Evolutionary conservation across 2,113 vertebrate genomes (phyloP), one percentile per base, ranked within the genome.

Genomic region (Paralichthys olivaceus): DNA sequence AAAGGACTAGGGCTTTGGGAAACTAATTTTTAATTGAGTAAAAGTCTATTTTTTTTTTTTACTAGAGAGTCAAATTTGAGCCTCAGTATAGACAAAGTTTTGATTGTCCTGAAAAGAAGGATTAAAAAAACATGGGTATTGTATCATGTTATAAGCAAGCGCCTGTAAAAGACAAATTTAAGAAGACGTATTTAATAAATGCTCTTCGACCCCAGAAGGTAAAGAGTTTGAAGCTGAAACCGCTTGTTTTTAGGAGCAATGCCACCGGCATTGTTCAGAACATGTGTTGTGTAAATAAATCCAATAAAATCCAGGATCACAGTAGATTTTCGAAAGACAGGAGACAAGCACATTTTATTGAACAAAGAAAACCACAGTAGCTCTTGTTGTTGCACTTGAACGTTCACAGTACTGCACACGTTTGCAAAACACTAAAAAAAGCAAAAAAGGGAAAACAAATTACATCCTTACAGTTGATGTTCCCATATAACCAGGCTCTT

Each of bases 311-410:
- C 49, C 28, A 45, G 14, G 14, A 17, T 49, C 43, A 53, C 23
- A 47, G 67, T 71, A 71, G 60, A 81, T 72, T 74, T 49, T 83
- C 47, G 66, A 73, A 83, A 83, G 69, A 92, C 73, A 83, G 57
- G 72, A 86, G 73, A 86, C 72, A 28, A 87, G 85, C 71, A 86
- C 68, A 63, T 77, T 90, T 92, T 86, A 90, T 91, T 89, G 58
- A 90, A 84, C 71, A 85, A 81, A 88, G 66, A 84, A 53, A 90
- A 84, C 75, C 89, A 91, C 89, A 89, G 85, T 88, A 87, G 87
- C 79, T 83, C n/a, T 79, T 80, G 57, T 76, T 87, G 65, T 77
- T 87, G 77, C 76, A 81, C 76, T 78, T 86, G 51, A 57, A 74
- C 72, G 64, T 84, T 83, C 83, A 91, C 87, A 84, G 75, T 87